Base-by-base conservation (phyloP, 2,888 invertebrate species). In the Anthoptus insignis region DNA sequence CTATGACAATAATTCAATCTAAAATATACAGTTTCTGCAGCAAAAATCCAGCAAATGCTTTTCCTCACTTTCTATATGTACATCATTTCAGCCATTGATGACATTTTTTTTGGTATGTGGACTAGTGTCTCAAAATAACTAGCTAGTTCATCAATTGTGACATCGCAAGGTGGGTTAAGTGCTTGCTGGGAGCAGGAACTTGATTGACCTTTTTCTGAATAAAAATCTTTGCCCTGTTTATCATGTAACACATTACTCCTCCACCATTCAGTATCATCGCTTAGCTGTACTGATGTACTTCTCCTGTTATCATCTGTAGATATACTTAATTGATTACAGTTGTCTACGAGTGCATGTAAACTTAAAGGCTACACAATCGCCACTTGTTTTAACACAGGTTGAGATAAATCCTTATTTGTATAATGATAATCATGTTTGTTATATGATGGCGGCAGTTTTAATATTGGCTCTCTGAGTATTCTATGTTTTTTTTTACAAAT, bases 31-130 rank as follows among this genome's bases (percentile, higher is more conserved):
- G 22, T 27, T 24, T 14, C 24, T 56, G 27, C 54, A 22, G n/a
- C 19, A 42, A 16, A 39, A 16, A 39, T 45, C 11, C 19, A 37
- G 16, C 32, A 24, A 24, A 39, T 59, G 14, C 21, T 16, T 6
- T 11, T 14, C 22, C 5, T 1, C 9, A n/a, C 14, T n/a, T 49
- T 58, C 95, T 94, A 97, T 91, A 98, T 98, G 86, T 99, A 99
- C 99, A 99, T 99, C 98, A 98, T 98, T 94, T 99, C 98, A 66
- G 99, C 99, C 99, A 99, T 99, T 65, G 97, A 96, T 53, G 98
- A 98, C 99, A 99, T 99, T 88, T 99, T 99, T 91, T 98, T 98
- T 73, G 99, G 99, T 94, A 99, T 98, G 94, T 99, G 97, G 74
- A 99, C 97, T 92, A 97, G 96, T 70, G 98, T 97, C 91, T 99